A percentile compares a stretch with the other conserved stretches of the same genome.
Evolutionary conservation across 2,113 vertebrate species (phyloP).

Genomic region (Poecile atricapillus): DNA sequence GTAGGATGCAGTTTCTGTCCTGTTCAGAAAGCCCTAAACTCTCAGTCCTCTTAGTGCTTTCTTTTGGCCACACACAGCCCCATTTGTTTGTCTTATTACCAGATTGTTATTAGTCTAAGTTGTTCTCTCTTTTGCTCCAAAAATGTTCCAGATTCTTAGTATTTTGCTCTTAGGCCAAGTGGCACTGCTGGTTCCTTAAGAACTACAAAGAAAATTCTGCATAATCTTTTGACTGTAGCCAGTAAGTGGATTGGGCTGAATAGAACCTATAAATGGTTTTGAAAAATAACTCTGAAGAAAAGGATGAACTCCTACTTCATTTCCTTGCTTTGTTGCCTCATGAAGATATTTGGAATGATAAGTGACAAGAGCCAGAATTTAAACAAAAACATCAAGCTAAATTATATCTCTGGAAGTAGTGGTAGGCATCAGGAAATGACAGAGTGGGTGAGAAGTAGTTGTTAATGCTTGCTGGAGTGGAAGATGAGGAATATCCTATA

Average conservation of each 20-base stretch:
- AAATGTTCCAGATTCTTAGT: background rate
- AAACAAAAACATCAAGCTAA: conserved; percentile 25
- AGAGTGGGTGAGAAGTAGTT: background rate
- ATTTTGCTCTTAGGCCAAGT: background rate
- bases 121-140: background rate
- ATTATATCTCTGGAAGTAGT: conserved; percentile 14
- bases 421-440: conserved; percentile 14
- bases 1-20: background rate
- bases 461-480: background rate
- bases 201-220: background rate
- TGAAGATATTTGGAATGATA: background rate
- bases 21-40: background rate
- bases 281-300: background rate
- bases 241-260: background rate
- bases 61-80: background rate
- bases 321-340: background rate
- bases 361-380: conserved; percentile 9
- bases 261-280: background rate
- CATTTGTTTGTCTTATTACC: background rate
- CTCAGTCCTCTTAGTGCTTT: background rate
- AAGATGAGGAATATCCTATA: background rate
- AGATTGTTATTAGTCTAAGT: background rate
- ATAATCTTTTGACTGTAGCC: background rate
- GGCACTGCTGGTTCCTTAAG: background rate
- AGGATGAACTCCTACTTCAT: background rate